Evolutionary conservation across 2,888 invertebrate species (phyloP).

Genomic region (Bruchidius siliquastri): DNA sequence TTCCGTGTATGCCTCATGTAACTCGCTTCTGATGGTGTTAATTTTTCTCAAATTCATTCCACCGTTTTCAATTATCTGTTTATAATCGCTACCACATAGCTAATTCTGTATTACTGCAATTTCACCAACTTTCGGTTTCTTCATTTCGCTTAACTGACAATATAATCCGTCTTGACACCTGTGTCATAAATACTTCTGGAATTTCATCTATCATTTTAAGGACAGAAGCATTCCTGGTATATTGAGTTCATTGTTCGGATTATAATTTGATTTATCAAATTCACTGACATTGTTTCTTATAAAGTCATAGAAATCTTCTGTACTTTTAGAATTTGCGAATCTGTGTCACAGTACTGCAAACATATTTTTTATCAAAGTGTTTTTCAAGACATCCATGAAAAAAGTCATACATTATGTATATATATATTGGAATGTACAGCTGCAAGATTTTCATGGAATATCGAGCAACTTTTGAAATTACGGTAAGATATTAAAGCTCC

Average conservation of each 20-base stretch:
- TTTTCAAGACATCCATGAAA: background rate
- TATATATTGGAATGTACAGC: constrained; percentile 32
- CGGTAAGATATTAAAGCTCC: constrained; percentile 25
- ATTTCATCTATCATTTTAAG: constrained; percentile 12
- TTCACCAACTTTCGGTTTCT: constrained; percentile 7
- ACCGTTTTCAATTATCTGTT: background rate
- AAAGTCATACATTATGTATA: constrained; percentile 16
- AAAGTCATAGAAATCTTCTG: constrained; percentile 36
- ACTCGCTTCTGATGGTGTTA: background rate
- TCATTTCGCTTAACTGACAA: constrained; percentile 2
- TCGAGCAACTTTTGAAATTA: constrained; percentile 34
- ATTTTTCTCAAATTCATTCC: too few relatives aligned
- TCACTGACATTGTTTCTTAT: constrained; percentile 26
- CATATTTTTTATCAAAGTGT: background rate
- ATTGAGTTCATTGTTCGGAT: background rate
- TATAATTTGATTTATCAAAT: constrained; percentile 37
- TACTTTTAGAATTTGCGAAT: constrained; percentile 31
- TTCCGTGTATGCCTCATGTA: constrained; percentile 1
- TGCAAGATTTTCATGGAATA: constrained; percentile 36
- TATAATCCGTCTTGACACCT: constrained; percentile 12
- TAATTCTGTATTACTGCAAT: too few relatives aligned
- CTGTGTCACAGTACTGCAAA: constrained; percentile 31
- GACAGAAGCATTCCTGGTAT: constrained; percentile 5
- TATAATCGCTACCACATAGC: constrained; percentile 2
- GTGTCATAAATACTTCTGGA: constrained; percentile 9